Evolutionary conservation across 37 sponge, comb jelly and placozoan genomes (phyloP).

Genomic region (Eunapius fragilis): DNA sequence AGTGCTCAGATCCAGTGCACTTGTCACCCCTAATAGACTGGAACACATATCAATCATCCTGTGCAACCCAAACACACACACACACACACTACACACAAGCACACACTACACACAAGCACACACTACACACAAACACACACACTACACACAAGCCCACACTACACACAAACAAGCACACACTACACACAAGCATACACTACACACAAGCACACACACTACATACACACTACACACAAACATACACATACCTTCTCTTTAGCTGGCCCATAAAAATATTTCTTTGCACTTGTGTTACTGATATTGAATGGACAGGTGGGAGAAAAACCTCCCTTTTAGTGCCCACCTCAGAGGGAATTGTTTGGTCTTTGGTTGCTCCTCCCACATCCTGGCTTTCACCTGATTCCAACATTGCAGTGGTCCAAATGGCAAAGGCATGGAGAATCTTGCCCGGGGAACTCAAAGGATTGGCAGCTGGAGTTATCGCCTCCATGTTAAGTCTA

Average conservation of each 20-base stretch:
- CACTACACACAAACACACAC: background rate
- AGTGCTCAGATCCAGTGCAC: background rate
- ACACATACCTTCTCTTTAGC: conserved; percentile 6
- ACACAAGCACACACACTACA: background rate
- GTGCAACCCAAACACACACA: too few relatives aligned
- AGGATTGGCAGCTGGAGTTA: background rate
- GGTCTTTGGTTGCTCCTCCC: background rate
- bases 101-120: background rate
- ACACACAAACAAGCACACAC: background rate
- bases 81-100: too few relatives aligned
- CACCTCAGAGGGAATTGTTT: background rate
- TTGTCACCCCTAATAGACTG: conserved; percentile 3
- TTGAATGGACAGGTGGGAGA: conserved; percentile 35
- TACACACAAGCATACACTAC: background rate
- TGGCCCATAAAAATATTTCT: conserved; percentile 9
- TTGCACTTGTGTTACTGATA: conserved; percentile 13
- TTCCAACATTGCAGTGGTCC: background rate
- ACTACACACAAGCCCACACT: too few relatives aligned
- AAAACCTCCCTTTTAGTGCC: background rate
- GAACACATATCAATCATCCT: background rate
- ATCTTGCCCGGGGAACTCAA: background rate
- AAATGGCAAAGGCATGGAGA: background rate
- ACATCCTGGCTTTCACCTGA: background rate
- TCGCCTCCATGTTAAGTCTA: background rate
- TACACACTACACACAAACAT: background rate